A percentile compares a stretch with the other conserved stretches of the same genome.
Conservation (phyloP, 2,113 vertebrate species). For the Paraplagusia blochii region DNA sequence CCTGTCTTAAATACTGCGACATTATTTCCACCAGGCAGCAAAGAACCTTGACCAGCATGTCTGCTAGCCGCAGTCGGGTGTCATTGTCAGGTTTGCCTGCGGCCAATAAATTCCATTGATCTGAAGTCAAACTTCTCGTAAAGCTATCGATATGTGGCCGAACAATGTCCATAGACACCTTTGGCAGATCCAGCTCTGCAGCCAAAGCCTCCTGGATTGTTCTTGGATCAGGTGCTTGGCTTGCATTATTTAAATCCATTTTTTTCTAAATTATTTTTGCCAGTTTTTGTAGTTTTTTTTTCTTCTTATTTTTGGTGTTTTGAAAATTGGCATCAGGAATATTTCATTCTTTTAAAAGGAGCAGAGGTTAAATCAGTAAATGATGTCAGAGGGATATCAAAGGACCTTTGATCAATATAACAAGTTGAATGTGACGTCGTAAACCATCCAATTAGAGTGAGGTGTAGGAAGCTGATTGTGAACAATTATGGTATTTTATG, state of each 20-base stretch:
- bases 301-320: too few relatives aligned
- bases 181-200: not conserved
- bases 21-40: not conserved
- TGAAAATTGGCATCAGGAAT: not conserved
- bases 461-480: too few relatives aligned
- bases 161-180: not conserved
- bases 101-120: not conserved
- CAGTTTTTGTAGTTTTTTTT: too few relatives aligned
- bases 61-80: not conserved
- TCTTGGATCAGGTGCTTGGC: not conserved
- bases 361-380: not conserved
- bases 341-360: not conserved
- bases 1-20: not conserved
- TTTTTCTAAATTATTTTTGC: too few relatives aligned
- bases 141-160: not conserved
- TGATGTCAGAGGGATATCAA: not conserved
- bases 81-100: not conserved
- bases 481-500: too few relatives aligned
- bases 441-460: too few relatives aligned
- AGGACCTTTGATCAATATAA: not conserved
- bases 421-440: too few relatives aligned
- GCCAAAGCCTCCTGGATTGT: not conserved
- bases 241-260: not conserved
- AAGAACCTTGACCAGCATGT: not conserved
- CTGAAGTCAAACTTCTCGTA: not conserved